Percentiles rank a stretch among this genome's conserved stretches.
phyloP scores from a whole-genome alignment of 2,888 invertebrate genomes.

The Endomychus coccineus region DNA sequence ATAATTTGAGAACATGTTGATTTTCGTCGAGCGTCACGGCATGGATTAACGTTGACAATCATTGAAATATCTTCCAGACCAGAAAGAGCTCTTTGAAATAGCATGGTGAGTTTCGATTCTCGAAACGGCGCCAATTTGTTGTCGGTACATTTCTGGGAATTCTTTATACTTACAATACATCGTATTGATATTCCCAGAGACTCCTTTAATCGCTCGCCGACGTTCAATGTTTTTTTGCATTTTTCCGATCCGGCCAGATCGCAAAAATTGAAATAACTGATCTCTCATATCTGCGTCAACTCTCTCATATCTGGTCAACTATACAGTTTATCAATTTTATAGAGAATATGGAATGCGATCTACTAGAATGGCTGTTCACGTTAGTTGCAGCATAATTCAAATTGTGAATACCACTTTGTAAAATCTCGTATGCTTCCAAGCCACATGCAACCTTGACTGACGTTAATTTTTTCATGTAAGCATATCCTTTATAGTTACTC shows the following conservation, averaged over 20 bases:
- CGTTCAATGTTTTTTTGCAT: constrained; percentile 63
- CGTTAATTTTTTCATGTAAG: constrained; percentile 50
- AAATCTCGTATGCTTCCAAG: constrained; percentile 71
- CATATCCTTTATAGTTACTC: constrained; percentile 48
- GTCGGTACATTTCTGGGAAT: constrained; percentile 26
- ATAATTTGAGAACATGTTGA: constrained; percentile 73
- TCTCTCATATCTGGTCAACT: too few relatives aligned
- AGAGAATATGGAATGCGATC: constrained; percentile 85
- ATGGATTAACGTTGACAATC: constrained; percentile 80
- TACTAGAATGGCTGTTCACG: constrained; percentile 73
- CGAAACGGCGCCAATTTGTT: constrained; percentile 57
- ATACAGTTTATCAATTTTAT: constrained; percentile 72
- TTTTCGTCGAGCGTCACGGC: constrained; percentile 72
- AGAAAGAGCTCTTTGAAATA: constrained; percentile 71
- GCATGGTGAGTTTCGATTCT: constrained; percentile 82
- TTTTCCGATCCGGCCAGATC: constrained; percentile 90
- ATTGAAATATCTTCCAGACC: constrained; percentile 66
- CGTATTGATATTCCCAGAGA: constrained; percentile 80
- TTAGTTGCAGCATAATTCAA: constrained; percentile 69
- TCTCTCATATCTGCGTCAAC: too few relatives aligned
- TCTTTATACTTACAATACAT: constrained; percentile 53
- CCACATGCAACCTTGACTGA: constrained; percentile 47
- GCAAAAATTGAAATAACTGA: constrained; percentile 65
- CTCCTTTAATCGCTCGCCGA: constrained; percentile 69
- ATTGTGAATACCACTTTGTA: constrained; percentile 69